phyloP scores from a whole-genome alignment of 2,797 vertebrate genomes.

The Helicolenus hilgendorfi region DNA sequence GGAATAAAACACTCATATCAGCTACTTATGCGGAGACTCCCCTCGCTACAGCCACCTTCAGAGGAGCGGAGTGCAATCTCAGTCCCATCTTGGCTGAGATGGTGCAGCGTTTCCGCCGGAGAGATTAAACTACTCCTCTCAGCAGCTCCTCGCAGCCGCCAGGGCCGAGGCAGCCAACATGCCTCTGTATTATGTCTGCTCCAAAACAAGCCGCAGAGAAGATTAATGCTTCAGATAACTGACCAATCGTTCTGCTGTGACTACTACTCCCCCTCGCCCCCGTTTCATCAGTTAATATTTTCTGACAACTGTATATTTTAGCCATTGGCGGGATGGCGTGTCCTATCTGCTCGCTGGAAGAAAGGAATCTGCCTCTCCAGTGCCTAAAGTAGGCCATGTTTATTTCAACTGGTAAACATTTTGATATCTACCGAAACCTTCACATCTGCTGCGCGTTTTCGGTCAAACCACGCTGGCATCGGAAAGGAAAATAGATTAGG shows the following conservation, averaged over 20 bases:
- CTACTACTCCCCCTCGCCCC: conserved; percentile 79
- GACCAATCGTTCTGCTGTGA: conserved; percentile 85
- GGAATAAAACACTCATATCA: conserved; percentile 78
- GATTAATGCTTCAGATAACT: conserved; percentile 92
- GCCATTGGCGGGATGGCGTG: conserved; percentile 86
- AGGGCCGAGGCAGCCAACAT: conserved; percentile 70
- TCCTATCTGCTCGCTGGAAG: conserved; percentile 85
- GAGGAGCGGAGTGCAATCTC: conserved; percentile 69
- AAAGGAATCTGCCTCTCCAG: conserved; percentile 87
- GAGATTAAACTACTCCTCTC: conserved; percentile 84
- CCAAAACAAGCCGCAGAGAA: conserved; percentile 84
- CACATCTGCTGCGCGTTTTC: conserved; percentile 91
- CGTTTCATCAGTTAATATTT: conserved; percentile 91
- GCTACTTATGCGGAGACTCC: conserved; percentile 76
- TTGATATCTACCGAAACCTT: conserved; percentile 91
- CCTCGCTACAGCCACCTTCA: conserved; percentile 59
- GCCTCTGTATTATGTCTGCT: conserved; percentile 90
- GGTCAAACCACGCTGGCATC: conserved; percentile 83
- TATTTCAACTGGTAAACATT: conserved; percentile 91
- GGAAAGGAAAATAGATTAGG: conserved; percentile 76
- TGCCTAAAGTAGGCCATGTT: conserved; percentile 90
- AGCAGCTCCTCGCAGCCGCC: conserved; percentile 72
- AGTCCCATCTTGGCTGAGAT: conserved; percentile 79
- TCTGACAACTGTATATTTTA: conserved; percentile 93
- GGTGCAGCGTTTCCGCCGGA: conserved; percentile 75